Evolutionary conservation across 2,888 invertebrate species (phyloP), one percentile per base, ranked within the genome.

Genomic region (Trissolcus japonicus): DNA sequence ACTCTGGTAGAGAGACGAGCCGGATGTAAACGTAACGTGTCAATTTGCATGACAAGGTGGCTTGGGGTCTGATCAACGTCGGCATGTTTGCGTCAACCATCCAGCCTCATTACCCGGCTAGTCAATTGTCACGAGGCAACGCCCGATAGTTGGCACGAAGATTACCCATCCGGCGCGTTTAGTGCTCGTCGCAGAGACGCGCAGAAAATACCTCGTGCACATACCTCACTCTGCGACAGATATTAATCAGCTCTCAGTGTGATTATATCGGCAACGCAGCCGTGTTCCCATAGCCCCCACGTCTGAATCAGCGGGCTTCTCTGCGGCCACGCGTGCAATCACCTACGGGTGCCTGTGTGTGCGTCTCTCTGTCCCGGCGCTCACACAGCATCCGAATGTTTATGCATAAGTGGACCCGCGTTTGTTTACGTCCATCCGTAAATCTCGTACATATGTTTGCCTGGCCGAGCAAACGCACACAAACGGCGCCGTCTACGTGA

Each of bases 241-340:
- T 77, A 72, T 68, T 62, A 71, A 69, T 72, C 79, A 67, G 66
- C 51, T 63, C 59, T 25, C 41, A 9, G 59, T 62, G 54, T 63
- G 67, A 51, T n/a, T 41, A 54, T 61, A 54, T 61, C 59, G 74
- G 55, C 48, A 65, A 71, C 68, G 75, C 75, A 75, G 78, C 61
- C 54, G 67, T 63, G 77, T 79, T 79, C 78, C 76, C 80, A 73
- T 67, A 79, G 78, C 69, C 55, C 51, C 54, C 55, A 25, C 71
- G 66, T 76, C 74, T 72, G 67, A 76, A 65, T 76, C 72, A 76
- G 67, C 63, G 57, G 6, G 17, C 50, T 9, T 63, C 74, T 69
- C 63, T 73, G 29, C 29, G 35, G 35, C 71, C 78, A 78, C 79
- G 80, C 78, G 75, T 67, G 78, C 67, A 80, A 76, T 59, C 78